Conservation (phyloP, 2,888 invertebrate genomes). For the Plagodis pulveraria region DNA sequence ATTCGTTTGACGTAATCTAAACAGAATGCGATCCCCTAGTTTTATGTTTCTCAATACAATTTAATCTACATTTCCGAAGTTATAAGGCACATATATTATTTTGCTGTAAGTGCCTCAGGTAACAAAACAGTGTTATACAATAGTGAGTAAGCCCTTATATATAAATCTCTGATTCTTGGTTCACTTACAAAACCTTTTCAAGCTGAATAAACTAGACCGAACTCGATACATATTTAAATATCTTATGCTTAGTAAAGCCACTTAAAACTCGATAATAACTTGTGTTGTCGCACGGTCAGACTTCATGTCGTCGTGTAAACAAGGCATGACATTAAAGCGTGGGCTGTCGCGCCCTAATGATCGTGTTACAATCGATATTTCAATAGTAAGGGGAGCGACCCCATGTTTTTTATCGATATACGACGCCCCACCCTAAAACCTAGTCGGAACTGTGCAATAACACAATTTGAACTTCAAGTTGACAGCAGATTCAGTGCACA, state of each 20-base stretch:
- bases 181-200: too few species aligned
- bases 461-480: constrained; percentile 26
- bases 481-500: constrained; percentile 5
- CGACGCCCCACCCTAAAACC: constrained; percentile 33
- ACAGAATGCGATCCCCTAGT: too few species aligned
- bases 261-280: constrained; percentile 38
- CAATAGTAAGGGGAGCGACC: constrained; percentile 40
- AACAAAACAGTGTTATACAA: too few species aligned
- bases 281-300: constrained; percentile 34
- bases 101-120: too few species aligned
- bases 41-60: too few species aligned
- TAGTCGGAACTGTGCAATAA: not conserved
- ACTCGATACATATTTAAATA: constrained; percentile 21
- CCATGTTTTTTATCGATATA: constrained; percentile 38
- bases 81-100: too few species aligned
- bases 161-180: too few species aligned
- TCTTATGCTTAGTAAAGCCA: constrained; percentile 27
- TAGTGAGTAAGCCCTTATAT: too few species aligned
- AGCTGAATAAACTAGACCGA: too few species aligned
- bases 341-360: constrained; percentile 48
- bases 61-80: too few species aligned
- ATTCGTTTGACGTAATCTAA: too few species aligned
- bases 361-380: constrained; percentile 55
- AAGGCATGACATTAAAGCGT: constrained; percentile 43
- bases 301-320: constrained; percentile 45